phyloP scores from a whole-genome alignment of 2,113 vertebrate genomes.

The Sclerurus mexicanus region DNA sequence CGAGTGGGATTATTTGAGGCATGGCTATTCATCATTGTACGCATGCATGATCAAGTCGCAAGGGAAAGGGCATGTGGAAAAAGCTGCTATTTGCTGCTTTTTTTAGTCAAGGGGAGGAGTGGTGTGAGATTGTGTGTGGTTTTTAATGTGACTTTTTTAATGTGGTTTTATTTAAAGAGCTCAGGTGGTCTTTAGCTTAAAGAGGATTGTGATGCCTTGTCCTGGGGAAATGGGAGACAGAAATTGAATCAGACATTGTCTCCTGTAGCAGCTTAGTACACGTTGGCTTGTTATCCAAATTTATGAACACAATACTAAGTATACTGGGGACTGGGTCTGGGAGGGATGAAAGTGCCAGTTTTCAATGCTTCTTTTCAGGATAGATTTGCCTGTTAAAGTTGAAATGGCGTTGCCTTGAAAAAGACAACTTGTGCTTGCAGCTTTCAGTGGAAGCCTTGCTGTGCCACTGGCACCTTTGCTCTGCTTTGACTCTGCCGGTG shows the following conservation, averaged over 20 bases:
- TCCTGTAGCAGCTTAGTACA: not conserved
- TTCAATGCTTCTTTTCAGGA: not conserved
- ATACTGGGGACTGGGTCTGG: not conserved
- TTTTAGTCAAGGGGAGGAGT: not conserved
- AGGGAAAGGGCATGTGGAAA: not conserved
- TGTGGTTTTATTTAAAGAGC: not conserved
- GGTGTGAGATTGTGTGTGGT: not conserved
- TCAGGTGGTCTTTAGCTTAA: not conserved
- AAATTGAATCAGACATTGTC: not conserved
- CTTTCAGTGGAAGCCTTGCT: not conserved
- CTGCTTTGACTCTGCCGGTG: not conserved
- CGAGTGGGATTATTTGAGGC: not conserved
- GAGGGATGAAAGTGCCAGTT: not conserved
- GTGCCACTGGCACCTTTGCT: fast-evolving
- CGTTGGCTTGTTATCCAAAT: not conserved
- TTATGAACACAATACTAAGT: not conserved
- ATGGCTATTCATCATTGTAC: not conserved
- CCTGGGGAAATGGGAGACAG: not conserved
- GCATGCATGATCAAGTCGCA: not conserved
- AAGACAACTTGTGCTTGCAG: not conserved
- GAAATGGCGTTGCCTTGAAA: not conserved
- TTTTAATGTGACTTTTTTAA: not conserved
- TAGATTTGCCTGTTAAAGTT: not conserved
- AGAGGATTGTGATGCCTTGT: not conserved
- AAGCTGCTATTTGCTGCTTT: not conserved